Evolutionary conservation across 1,140 invertebrate genomes (phyloP).

Genomic region (Lepidurus couesii): DNA sequence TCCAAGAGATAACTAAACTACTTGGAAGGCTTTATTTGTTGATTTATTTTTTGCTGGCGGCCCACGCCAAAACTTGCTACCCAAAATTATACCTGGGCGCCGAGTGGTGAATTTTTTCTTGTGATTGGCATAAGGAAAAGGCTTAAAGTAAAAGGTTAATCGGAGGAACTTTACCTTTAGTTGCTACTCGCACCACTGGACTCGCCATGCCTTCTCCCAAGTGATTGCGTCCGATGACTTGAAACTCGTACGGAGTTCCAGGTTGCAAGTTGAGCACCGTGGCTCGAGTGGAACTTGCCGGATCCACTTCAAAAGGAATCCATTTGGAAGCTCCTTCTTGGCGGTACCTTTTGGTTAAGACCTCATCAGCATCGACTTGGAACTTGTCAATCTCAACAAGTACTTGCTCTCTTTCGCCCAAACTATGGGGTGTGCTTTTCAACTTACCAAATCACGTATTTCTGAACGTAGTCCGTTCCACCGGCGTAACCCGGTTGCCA

Average conservation of each 20-base stretch:
- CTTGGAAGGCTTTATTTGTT: slow-evolving; percentile 3
- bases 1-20: background rate
- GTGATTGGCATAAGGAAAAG: too few species aligned
- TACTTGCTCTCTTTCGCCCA: background rate
- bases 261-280: slow-evolving; percentile 85
- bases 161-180: slow-evolving; percentile 63
- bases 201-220: slow-evolving; percentile 92
- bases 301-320: slow-evolving; percentile 87
- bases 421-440: background rate
- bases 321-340: slow-evolving; percentile 76
- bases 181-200: slow-evolving; percentile 80
- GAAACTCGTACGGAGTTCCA: slow-evolving; percentile 90
- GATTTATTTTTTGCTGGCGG: background rate
- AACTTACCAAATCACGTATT: slow-evolving; percentile 83
- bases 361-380: background rate
- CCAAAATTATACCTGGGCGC: background rate
- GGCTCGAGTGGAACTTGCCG: slow-evolving; percentile 78
- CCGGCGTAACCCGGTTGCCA: slow-evolving; percentile 95
- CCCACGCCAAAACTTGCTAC: background rate
- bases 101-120: background rate
- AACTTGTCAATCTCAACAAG: slow-evolving; percentile 7
- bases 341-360: slow-evolving; percentile 57
- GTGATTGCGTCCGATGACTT: slow-evolving; percentile 88
- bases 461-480: slow-evolving; percentile 86
- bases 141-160: background rate